These are phyloP conservation scores for Hyposoter didymator DNA, from an alignment of 2,888 invertebrate genomes.

Conservation along the genomic window DNA sequence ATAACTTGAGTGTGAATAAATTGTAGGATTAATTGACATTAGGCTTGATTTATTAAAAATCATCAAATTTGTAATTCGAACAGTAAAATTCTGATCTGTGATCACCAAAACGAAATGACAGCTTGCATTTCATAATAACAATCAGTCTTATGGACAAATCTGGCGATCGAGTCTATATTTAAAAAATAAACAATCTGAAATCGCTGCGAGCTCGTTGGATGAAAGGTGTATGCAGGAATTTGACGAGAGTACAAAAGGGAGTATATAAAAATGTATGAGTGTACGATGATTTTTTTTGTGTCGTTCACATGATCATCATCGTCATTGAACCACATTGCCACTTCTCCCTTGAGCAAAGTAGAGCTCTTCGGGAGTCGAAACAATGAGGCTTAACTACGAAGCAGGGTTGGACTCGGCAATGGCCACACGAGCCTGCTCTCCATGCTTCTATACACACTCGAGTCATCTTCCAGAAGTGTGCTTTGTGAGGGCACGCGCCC, in stretches of 20 bases:
- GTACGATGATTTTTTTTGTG: constrained; percentile 23
- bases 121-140: not conserved
- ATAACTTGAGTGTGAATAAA: too few relatives aligned
- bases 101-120: not conserved
- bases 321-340: constrained; percentile 41
- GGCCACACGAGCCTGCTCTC: constrained; percentile 55
- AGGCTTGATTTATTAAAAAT: not conserved
- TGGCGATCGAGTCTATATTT: not conserved
- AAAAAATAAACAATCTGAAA: not conserved
- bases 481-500: constrained; percentile 83
- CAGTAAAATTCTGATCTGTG: not conserved
- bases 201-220: not conserved
- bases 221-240: constrained; percentile 14
- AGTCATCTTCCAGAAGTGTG: constrained; percentile 80
- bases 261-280: constrained; percentile 3
- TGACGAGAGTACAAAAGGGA: constrained; percentile 7
- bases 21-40: not conserved
- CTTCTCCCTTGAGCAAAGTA: constrained; percentile 46
- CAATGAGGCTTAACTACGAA: constrained; percentile 80
- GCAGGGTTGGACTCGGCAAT: constrained; percentile 54
- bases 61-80: not conserved
- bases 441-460: constrained; percentile 74
- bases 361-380: constrained; percentile 75
- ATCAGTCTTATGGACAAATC: not conserved
- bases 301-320: constrained; percentile 45